Evolutionary conservation across 2,888 invertebrate species (phyloP), one percentile per base, ranked within the genome.

Genomic region (Crepidodera aurea): DNA sequence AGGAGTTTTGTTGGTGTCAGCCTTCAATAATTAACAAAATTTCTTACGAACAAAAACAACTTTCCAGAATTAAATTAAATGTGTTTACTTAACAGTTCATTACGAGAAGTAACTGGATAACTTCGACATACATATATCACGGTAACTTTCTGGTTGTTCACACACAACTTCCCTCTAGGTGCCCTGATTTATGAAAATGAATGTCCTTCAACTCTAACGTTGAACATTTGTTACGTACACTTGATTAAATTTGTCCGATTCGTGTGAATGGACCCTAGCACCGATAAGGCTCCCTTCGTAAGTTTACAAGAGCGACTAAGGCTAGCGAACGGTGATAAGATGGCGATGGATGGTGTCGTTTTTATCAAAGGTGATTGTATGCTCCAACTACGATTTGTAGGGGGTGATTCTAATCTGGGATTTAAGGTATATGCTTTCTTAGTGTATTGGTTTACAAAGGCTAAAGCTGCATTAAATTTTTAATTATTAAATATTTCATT

Each of bases 211-310:
- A 69, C 68, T 73, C 73, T 75, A 75, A 75, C 75, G 75, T 71
- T 73, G 71, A 71, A 74, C 79, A 79, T 79, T 79, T 77, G 79
- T 79, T 78, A 79, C 75, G 76, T 75, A 74, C 78, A 76, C 76
- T 78, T 78, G 79, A 79, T 79, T 79, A 78, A 77, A 71, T 77
- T 75, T 71, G 76, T 75, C 74, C 76, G 77, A 77, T 78, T 75
- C 75, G 77, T 73, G 76, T 74, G 78, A 78, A 77, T 77, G 76
- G 76, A 71, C 74, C 72, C 75, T 75, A 69, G 74, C 73, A 70
- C 70, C 73, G 73, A 77, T 77, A 77, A 78, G 77, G 74, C 72
- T 71, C 71, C 71, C 61, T 69, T 61, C 71, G 71, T 66, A 71
- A 72, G 74, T 74, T 73, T 71, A 72, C 70, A 71, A 66, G 73